A percentile compares a stretch with the other conserved stretches of the same genome.
Conservation (phyloP, 2,888 invertebrate genomes). For the Nesidiocoris tenuis region DNA sequence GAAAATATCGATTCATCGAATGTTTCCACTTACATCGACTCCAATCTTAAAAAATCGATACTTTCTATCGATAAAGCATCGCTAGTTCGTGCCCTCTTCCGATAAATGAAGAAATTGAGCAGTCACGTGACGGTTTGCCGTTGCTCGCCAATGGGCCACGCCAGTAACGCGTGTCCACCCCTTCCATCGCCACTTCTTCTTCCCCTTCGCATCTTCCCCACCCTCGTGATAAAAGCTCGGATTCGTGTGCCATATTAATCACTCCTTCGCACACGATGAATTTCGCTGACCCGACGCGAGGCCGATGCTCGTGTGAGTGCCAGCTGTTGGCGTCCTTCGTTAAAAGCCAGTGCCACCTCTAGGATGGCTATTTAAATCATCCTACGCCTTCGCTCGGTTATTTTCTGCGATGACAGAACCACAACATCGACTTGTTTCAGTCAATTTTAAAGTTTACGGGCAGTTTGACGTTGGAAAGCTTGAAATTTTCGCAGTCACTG, state of each 20-base stretch:
- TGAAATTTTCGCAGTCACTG: not conserved
- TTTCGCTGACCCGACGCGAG: not conserved
- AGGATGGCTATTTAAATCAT: not conserved
- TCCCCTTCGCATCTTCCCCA: not conserved
- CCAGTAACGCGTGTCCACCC: not conserved
- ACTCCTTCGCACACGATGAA: not conserved
- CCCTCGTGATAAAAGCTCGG: not conserved
- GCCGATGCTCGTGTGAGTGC: not conserved
- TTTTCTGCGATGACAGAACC: not conserved
- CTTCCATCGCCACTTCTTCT: no score
- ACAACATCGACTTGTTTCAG: not conserved
- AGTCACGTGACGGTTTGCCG: not conserved
- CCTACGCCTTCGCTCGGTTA: not conserved
- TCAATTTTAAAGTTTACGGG: not conserved
- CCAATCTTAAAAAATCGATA: no score
- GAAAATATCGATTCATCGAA: no score
- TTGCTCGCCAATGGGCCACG: not conserved
- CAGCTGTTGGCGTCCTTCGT: not conserved
- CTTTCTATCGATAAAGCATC: no score
- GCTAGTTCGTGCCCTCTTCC: no score
- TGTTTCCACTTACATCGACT: no score
- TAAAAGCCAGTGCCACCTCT: not conserved
- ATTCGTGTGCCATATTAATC: not conserved
- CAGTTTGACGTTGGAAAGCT: not conserved
- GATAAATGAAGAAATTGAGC: no score